A percentile compares a stretch with the other conserved stretches of the same genome.
These are phyloP conservation scores for Rotaria socialis DNA, from an alignment of 2,888 invertebrate genomes.

Conservation along the genomic window DNA sequence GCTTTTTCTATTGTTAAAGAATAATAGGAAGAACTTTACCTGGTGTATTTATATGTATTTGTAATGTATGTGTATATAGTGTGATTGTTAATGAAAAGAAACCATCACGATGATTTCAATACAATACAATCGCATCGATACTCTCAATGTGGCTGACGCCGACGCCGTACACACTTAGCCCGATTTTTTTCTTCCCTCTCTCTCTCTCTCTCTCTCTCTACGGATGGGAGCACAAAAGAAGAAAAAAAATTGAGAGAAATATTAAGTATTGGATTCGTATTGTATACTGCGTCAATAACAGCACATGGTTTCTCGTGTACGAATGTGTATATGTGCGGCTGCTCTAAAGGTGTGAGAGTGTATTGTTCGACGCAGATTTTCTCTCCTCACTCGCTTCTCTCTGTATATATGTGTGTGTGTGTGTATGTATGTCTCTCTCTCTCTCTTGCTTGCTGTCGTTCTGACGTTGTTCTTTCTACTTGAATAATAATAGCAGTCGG, in stretches of 20 bases:
- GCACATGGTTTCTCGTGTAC: constrained; percentile 16
- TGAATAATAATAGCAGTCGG: constrained; percentile 14
- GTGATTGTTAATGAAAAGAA: constrained; percentile 18
- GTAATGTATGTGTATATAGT: constrained; percentile 6
- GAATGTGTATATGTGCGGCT: background rate
- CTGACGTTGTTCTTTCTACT: constrained; percentile 18
- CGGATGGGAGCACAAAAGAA: constrained; percentile 21
- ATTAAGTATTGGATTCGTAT: constrained; percentile 32
- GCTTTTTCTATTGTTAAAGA: background rate
- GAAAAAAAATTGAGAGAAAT: constrained; percentile 11
- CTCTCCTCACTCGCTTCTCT: background rate
- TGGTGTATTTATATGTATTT: background rate
- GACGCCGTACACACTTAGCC: constrained; percentile 10
- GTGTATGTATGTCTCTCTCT: background rate
- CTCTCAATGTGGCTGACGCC: constrained; percentile 29
- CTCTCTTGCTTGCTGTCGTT: background rate
- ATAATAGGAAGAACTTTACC: constrained; percentile 22
- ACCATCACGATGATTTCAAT: constrained; percentile 17
- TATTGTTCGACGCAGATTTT: constrained; percentile 17
- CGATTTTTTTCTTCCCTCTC: background rate
- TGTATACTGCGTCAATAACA: constrained; percentile 26
- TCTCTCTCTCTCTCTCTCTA: constrained; percentile 3
- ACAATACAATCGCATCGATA: constrained; percentile 21
- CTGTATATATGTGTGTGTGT: too few relatives aligned
- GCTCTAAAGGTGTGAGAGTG: constrained; percentile 25